Conservation (phyloP, 1,140 invertebrate species). For the Dysdera silvatica region DNA sequence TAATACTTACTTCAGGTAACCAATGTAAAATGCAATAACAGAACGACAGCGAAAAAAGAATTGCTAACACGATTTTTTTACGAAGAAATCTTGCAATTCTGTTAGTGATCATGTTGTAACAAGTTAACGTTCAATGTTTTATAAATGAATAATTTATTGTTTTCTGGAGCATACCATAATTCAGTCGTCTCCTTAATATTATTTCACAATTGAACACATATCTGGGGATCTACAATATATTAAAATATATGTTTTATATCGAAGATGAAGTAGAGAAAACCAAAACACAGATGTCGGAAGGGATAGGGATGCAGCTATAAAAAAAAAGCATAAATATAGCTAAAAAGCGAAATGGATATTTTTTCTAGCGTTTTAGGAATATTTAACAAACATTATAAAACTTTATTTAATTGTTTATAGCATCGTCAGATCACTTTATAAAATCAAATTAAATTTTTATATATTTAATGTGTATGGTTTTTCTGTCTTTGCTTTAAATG, state of each 20-base stretch:
- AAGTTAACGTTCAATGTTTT: no score
- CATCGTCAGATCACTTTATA: no score
- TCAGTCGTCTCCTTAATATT: neutral
- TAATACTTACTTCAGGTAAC: constrained; percentile 20
- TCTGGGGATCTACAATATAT: neutral
- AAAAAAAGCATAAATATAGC: no score
- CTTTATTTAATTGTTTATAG: no score
- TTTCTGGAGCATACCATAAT: no score
- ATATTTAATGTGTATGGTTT: no score
- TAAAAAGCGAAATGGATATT: no score
- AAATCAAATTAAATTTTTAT: no score
- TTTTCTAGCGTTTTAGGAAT: no score
- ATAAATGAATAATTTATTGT: constrained; percentile 42
- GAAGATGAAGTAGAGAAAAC: no score
- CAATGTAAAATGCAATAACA: constrained; percentile 23
- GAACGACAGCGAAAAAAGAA: constrained; percentile 20
- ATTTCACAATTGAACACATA: neutral
- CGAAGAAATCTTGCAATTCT: constrained; percentile 19
- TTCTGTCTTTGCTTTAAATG: no score
- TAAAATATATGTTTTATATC: neutral
- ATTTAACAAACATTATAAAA: no score
- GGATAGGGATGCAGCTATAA: neutral
- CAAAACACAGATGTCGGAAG: neutral
- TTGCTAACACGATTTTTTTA: constrained; percentile 19
- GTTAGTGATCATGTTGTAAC: constrained; percentile 9